phyloP scores from a whole-genome alignment of 2,888 invertebrate species.

The Spodoptera picta region DNA sequence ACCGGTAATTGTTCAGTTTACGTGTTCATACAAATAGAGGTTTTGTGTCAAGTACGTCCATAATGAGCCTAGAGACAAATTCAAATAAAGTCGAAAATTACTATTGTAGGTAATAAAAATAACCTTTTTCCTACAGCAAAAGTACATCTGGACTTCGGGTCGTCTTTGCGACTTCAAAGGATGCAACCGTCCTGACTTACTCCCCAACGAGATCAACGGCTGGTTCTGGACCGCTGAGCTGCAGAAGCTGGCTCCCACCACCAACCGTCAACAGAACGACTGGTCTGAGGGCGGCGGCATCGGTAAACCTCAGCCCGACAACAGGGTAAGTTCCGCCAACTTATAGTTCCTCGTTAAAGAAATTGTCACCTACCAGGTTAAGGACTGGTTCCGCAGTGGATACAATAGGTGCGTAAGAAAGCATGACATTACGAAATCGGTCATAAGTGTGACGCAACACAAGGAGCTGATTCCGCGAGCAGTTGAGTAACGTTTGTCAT shows the following conservation, averaged over 20 bases:
- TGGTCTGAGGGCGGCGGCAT: conserved; percentile 96
- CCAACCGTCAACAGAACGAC: conserved; percentile 94
- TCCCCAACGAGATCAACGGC: conserved; percentile 94
- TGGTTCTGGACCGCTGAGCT: conserved; percentile 98
- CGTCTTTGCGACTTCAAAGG: conserved; percentile 97
- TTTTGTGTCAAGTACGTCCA: conserved; percentile 49
- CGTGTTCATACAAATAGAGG: conserved; percentile 30
- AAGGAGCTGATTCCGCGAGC: conserved; percentile 70
- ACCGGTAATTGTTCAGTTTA: conserved; percentile 44
- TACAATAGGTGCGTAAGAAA: conserved; percentile 62
- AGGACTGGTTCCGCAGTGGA: conserved; percentile 49
- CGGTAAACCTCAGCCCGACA: conserved; percentile 95
- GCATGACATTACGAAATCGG: conserved; percentile 73
- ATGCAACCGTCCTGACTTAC: conserved; percentile 95
- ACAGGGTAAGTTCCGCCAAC: conserved; percentile 86
- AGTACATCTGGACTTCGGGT: conserved; percentile 97
- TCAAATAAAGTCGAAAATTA: conserved; percentile 8
- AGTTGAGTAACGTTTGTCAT: conserved; percentile 82
- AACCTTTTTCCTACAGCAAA: conserved; percentile 85
- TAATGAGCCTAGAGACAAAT: conserved; percentile 24
- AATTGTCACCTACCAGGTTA: conserved; percentile 35
- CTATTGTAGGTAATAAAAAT: conserved; percentile 13
- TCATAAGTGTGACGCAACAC: conserved; percentile 72
- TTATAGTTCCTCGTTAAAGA: conserved; percentile 37
- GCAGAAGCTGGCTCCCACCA: conserved; percentile 95